Percentiles rank a stretch among this genome's conserved stretches.
Conservation (phyloP, 2,113 vertebrate genomes). For the Procavia capensis region DNA sequence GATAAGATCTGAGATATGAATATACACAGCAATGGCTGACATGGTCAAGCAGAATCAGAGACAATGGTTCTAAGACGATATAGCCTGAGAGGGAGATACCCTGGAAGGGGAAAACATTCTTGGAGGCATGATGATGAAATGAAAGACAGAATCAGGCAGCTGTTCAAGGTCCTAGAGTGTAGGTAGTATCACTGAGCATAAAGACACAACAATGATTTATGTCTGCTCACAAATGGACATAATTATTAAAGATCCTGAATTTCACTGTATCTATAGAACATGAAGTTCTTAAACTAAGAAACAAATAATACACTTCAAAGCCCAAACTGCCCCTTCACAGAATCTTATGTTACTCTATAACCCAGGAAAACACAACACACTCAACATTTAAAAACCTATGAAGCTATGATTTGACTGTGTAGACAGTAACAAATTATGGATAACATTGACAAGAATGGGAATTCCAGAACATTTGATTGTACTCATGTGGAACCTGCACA, state of each 20-base stretch:
- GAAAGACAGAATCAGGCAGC: neutral
- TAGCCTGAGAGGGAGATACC: neutral
- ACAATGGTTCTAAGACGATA: neutral
- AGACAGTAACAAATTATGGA: too few relatives aligned
- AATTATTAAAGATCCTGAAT: neutral
- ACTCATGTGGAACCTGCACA: too few relatives aligned
- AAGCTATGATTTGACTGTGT: neutral
- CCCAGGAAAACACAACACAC: neutral
- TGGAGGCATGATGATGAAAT: neutral
- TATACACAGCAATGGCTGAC: neutral
- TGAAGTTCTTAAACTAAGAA: slow-evolving; percentile 30
- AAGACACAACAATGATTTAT: neutral
- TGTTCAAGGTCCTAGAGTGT: neutral
- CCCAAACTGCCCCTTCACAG: neutral
- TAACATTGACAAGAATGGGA: too few relatives aligned
- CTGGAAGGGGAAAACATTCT: neutral
- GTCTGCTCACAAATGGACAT: neutral
- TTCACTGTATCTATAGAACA: neutral
- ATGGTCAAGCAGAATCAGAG: neutral
- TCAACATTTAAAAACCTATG: neutral
- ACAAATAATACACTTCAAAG: neutral
- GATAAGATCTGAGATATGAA: neutral
- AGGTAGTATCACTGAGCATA: neutral
- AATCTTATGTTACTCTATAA: neutral
- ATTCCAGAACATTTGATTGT: too few relatives aligned